Evolutionary conservation across 2,888 invertebrate species (phyloP).

Genomic region (Ophion slaviceki): DNA sequence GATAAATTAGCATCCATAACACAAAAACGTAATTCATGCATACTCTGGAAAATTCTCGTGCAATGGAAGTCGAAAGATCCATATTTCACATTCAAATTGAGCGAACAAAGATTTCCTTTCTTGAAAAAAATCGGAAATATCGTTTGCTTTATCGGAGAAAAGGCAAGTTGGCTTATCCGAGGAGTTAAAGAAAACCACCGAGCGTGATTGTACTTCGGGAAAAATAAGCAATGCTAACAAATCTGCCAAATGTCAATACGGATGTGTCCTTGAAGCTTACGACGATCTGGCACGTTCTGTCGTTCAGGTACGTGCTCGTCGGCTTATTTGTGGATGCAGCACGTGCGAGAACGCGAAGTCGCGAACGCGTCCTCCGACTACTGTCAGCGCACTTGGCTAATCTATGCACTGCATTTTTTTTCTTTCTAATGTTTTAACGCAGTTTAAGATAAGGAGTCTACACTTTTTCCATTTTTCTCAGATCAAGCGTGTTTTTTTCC

Average conservation of each 20-base stretch:
- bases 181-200: not conserved
- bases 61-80: not conserved
- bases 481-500: not conserved
- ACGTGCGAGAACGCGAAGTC: slow-evolving; percentile 68
- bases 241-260: slow-evolving; percentile 76
- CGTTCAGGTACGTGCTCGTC: slow-evolving; percentile 73
- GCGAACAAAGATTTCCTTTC: not conserved
- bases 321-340: slow-evolving; percentile 57
- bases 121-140: not conserved
- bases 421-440: not conserved
- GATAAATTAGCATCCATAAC: not conserved
- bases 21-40: not conserved
- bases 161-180: slow-evolving; percentile 11
- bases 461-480: not conserved
- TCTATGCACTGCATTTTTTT: slow-evolving; percentile 8
- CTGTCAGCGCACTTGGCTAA: slow-evolving; percentile 30
- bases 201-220: slow-evolving; percentile 41
- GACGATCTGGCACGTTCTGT: slow-evolving; percentile 77
- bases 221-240: slow-evolving; percentile 70
- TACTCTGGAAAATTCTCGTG: not conserved
- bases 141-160: not conserved
- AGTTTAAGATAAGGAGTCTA: not conserved
- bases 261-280: slow-evolving; percentile 76
- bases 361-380: slow-evolving; percentile 46
- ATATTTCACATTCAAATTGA: not conserved